These are phyloP conservation scores for Mallotus villosus DNA, from an alignment of 2,797 vertebrate species.

Conservation along the genomic window DNA sequence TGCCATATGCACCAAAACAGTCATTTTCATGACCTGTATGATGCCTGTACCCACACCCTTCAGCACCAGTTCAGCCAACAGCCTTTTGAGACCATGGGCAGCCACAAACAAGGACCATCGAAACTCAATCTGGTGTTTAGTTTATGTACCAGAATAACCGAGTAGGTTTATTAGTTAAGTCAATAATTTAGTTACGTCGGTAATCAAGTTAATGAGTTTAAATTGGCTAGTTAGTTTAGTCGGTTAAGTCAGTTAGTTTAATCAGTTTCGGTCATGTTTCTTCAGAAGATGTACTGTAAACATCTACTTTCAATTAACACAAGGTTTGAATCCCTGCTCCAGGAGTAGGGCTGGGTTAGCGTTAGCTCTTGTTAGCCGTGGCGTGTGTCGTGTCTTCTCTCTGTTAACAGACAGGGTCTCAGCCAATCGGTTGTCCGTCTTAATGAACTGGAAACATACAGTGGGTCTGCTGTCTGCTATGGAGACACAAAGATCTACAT, in stretches of 20 bases:
- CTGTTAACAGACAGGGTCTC: neutral
- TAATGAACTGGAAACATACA: neutral
- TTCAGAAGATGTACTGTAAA: no score
- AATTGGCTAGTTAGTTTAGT: neutral
- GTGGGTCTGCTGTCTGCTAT: neutral
- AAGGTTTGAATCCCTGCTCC: neutral
- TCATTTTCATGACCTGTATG: neutral
- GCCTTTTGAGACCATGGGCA: no score
- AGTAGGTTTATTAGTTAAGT: neutral
- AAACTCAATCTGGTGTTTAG: neutral
- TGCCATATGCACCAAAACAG: neutral
- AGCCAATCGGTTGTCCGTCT: neutral
- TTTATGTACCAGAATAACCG: no score
- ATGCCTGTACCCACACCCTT: neutral
- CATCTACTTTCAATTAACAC: neutral
- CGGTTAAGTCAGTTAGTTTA: neutral
- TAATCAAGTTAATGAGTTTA: neutral
- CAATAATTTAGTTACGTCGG: neutral
- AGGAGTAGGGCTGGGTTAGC: neutral
- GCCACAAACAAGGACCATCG: neutral
- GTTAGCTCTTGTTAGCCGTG: neutral
- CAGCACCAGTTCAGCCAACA: no score
- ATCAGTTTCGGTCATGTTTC: neutral
- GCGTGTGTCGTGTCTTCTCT: neutral
- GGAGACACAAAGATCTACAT: neutral